Evolutionary conservation across 2,888 invertebrate genomes (phyloP), one percentile per base, ranked within the genome.

Genomic region (Drosophila meridiana): DNA sequence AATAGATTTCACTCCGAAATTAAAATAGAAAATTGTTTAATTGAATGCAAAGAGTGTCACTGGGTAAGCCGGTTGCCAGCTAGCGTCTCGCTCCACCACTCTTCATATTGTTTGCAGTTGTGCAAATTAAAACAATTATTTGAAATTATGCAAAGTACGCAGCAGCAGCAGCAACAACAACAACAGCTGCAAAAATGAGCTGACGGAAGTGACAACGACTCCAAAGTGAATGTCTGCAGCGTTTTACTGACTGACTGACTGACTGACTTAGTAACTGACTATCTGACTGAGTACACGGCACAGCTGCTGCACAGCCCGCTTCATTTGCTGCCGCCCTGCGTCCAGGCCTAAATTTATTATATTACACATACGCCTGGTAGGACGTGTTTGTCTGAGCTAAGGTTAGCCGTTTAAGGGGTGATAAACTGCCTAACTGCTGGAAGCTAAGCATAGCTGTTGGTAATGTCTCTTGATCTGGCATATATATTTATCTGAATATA

Each of bases 121-220:
- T 84, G 82, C 70, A 88, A 89, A 87, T 76, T 77, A 70, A 82
- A 89, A 76, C 86, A 80, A 87, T 87, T 87, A 87, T 73, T 67
- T 78, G 76, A 78, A 86, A 87, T 87, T 87, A 82, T 89, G 87
- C 78, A 87, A 87, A 87, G 73, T 82, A 84, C 83, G 76, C 86
- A 82, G 45, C 71, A 67, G 28, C 65, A 55, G 14, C 60, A 55
- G 13, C 56, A 66, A 68, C 74, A 66, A 50, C 63, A 65, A 69
- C 66, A 82, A 56, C 84, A 78, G 89, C 83, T 86, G 86, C 87
- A 76, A 59, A 74, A 86, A 76, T 59, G 84, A 73, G 57, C 86
- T 87, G 86, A 87, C 86, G 86, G 86, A 87, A 87, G 89, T 85
- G 66, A 70, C 69, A 68, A 61, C 52, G 69, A 73, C 40, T 60